A percentile compares a stretch with the other conserved stretches of the same genome.
Conservation (phyloP, 2,113 vertebrate species). For the Cariama cristata region DNA sequence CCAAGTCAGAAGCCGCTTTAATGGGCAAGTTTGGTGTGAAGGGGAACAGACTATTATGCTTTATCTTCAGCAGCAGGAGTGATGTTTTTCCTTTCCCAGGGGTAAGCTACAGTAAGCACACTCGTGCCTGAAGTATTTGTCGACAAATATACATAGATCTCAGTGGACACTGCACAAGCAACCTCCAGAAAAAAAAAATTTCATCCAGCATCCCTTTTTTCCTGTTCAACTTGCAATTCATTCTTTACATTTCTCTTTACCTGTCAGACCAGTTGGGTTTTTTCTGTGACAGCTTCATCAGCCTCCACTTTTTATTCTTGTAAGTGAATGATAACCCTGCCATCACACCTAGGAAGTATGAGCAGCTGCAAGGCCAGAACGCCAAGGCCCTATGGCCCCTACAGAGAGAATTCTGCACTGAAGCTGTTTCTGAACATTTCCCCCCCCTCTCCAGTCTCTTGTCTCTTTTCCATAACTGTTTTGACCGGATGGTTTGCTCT, state of each 20-base stretch:
- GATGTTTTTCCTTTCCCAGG: background rate
- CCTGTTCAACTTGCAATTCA: background rate
- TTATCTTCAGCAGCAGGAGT: background rate
- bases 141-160: background rate
- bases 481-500: background rate
- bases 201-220: background rate
- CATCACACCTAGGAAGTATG: background rate
- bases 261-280: background rate
- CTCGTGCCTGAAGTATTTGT: background rate
- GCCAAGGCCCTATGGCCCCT: background rate
- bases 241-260: background rate
- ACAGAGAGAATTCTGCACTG: background rate
- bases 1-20: constrained; percentile 46
- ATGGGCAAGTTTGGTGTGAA: constrained; percentile 8
- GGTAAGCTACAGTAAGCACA: background rate
- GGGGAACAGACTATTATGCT: background rate
- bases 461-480: background rate
- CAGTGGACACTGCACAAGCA: background rate
- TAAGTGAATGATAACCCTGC: background rate
- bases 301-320: constrained; percentile 6
- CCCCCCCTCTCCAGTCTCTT: background rate
- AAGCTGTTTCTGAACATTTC: background rate
- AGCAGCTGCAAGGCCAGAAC: background rate
- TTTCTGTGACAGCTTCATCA: background rate
- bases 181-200: background rate